A percentile compares a stretch with the other conserved stretches of the same genome.
Evolutionary conservation across 2,113 vertebrate species (phyloP).

Genomic region (Campylomormyrus tamandua): DNA sequence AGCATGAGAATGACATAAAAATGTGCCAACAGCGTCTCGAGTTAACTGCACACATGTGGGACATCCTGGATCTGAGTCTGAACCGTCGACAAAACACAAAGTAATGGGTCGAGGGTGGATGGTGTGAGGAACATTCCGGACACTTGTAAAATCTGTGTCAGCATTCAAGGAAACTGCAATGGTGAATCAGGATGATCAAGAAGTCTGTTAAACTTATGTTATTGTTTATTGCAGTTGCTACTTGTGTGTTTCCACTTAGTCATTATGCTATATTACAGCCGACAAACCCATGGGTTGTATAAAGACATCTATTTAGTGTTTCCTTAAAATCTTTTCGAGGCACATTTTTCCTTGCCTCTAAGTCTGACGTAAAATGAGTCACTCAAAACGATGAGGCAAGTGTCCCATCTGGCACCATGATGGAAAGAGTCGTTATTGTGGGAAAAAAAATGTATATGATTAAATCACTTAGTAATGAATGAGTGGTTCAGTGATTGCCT

Average conservation of each 20-base stretch:
- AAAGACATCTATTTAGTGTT: not conserved
- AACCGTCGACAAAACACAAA: not conserved
- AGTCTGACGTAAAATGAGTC: not conserved
- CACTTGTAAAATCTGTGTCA: not conserved
- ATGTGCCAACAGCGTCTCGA: not conserved
- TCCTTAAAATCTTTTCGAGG: not conserved
- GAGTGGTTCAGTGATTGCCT: not conserved
- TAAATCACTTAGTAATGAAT: not conserved
- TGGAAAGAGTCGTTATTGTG: not conserved
- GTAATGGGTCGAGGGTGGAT: not conserved
- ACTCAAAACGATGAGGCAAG: not conserved
- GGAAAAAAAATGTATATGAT: not conserved
- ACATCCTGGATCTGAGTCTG: not conserved
- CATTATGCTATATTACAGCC: not conserved
- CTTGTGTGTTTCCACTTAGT: not conserved
- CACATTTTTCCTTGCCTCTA: not conserved
- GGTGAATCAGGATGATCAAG: not conserved
- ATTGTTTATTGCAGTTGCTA: not conserved
- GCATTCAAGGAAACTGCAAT: not conserved
- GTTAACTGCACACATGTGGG: not conserved
- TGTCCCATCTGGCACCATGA: not conserved
- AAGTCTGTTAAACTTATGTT: not conserved
- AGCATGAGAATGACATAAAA: not conserved
- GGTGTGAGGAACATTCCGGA: not conserved
- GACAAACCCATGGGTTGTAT: not conserved